Evolutionary conservation across 2,888 invertebrate genomes (phyloP).

Genomic region (Ischnura elegans): DNA sequence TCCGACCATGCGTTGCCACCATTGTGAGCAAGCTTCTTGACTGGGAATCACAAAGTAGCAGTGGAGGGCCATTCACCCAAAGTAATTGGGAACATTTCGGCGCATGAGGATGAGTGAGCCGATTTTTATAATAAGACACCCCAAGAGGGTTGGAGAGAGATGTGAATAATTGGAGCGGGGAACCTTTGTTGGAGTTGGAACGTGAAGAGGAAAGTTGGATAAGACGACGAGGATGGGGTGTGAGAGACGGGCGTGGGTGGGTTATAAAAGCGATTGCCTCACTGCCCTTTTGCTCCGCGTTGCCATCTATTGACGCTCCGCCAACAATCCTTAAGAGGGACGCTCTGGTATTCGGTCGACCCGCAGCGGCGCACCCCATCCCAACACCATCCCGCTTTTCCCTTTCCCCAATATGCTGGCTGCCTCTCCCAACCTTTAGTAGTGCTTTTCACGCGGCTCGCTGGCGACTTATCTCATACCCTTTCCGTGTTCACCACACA

Average conservation of each 20-base stretch:
- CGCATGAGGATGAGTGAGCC: neutral
- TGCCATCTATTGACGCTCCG: slow-evolving; percentile 57
- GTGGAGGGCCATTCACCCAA: neutral
- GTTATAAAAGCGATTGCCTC: slow-evolving; percentile 47
- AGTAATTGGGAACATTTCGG: neutral
- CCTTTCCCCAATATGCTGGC: neutral
- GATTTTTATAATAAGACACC: neutral
- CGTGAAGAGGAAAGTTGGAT: neutral
- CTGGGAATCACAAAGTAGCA: neutral
- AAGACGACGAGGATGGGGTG: neutral
- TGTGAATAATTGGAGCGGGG: neutral
- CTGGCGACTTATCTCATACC: neutral
- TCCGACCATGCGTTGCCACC: no score
- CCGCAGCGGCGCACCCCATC: neutral
- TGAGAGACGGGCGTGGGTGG: slow-evolving; percentile 39
- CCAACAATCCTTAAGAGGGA: slow-evolving; percentile 60
- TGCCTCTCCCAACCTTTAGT: neutral
- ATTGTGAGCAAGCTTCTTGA: no score
- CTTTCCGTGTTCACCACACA: neutral
- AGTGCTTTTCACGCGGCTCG: neutral
- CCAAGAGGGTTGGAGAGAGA: no score
- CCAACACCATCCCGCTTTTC: neutral
- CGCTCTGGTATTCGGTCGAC: slow-evolving; percentile 51
- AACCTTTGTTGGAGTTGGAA: neutral
- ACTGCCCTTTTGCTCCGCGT: slow-evolving; percentile 26